These are phyloP conservation scores for Diachrysia chrysitis DNA, from an alignment of 2,888 invertebrate genomes.

Conservation along the genomic window DNA sequence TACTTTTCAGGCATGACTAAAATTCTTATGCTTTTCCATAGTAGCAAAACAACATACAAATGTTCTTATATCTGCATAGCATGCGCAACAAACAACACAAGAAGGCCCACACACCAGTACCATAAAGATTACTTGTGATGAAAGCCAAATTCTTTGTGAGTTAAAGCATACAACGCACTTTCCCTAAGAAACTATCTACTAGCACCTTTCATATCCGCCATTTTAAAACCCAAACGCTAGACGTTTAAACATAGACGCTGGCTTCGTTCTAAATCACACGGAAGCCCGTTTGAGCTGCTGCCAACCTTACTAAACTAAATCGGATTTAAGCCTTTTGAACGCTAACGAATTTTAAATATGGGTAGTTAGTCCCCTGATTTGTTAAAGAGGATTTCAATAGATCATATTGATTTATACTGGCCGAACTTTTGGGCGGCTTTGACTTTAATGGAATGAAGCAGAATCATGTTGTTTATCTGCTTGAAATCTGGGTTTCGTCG, in stretches of 20 bases:
- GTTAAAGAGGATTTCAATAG: conserved; percentile 57
- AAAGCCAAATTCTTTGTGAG: too few species aligned
- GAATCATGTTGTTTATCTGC: neutral
- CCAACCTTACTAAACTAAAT: conserved; percentile 72
- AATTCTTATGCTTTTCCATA: too few species aligned
- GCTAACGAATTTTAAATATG: conserved; percentile 78
- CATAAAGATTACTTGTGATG: too few species aligned
- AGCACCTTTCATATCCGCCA: conserved; percentile 20
- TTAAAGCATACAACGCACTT: too few species aligned
- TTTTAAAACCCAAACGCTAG: conserved; percentile 34
- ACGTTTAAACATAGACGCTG: conserved; percentile 55
- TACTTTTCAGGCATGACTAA: too few species aligned
- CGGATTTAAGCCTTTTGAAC: conserved; percentile 73
- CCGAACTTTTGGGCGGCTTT: conserved; percentile 26
- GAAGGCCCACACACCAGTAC: too few species aligned
- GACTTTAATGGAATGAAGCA: conserved; percentile 30
- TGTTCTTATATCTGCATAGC: too few species aligned
- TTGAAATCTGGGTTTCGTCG: too few species aligned
- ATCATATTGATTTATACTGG: conserved; percentile 56
- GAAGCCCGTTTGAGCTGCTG: conserved; percentile 70
- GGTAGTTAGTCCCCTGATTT: conserved; percentile 68
- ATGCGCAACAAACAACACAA: too few species aligned
- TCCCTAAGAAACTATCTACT: too few species aligned
- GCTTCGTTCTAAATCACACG: conserved; percentile 66
- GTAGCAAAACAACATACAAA: too few species aligned